A percentile compares a stretch with the other conserved stretches of the same genome.
phyloP scores from a whole-genome alignment of 2,113 vertebrate genomes.

The Lamprotornis superbus region DNA sequence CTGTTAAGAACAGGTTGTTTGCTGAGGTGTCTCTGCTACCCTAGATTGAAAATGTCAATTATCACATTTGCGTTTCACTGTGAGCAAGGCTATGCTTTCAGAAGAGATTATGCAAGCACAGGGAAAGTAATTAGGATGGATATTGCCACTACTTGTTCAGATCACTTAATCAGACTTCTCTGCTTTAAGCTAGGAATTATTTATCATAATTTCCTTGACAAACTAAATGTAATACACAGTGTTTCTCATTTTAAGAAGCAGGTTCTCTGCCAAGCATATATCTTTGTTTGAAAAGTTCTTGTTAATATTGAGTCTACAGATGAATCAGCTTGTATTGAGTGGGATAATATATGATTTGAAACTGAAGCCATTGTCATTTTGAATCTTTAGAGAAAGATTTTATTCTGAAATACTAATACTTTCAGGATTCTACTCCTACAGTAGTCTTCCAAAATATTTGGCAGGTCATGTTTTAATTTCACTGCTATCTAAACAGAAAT shows the following conservation, averaged over 20 bases:
- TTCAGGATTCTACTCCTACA: neutral
- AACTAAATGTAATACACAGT: neutral
- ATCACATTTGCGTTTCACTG: neutral
- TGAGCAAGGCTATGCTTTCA: neutral
- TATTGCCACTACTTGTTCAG: neutral
- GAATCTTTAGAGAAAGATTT: conserved; percentile 30
- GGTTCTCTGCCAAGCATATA: conserved; percentile 16
- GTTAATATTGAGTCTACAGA: neutral
- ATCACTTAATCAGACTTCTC: conserved; percentile 43
- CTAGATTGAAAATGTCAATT: neutral
- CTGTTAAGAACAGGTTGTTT: neutral
- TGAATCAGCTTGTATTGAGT: neutral
- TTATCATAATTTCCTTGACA: conserved; percentile 48
- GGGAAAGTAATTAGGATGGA: conserved; percentile 1
- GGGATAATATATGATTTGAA: neutral
- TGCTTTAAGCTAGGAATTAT: conserved; percentile 28
- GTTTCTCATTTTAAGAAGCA: conserved; percentile 18
- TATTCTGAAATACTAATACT: conserved; percentile 6
- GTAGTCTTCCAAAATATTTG: neutral
- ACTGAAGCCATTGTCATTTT: neutral
- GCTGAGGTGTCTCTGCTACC: neutral
- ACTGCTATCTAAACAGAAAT: neutral
- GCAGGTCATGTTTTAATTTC: neutral
- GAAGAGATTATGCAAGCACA: neutral
- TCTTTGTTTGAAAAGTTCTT: conserved; percentile 34